Evolutionary conservation across 2,113 vertebrate genomes (phyloP), one percentile per base, ranked within the genome.

Genomic region (Aphelocoma coerulescens): DNA sequence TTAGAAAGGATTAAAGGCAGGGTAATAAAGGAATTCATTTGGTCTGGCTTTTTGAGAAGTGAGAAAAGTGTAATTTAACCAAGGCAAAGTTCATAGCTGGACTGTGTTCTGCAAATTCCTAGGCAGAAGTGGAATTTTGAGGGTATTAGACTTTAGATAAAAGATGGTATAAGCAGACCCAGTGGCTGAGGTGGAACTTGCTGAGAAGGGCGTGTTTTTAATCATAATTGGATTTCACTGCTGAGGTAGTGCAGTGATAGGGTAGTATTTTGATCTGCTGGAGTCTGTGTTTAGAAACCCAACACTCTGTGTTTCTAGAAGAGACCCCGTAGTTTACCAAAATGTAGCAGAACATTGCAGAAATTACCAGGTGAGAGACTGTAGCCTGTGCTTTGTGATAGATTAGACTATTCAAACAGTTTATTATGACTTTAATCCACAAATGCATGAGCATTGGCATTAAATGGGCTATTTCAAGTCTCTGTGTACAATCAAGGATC

Each of bases 381-480:
- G 41, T 30, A 66, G 54, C 67, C 59, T 69, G 39, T 66, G 63
- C 51, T 85, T 82, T 83, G 69, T 32, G 51, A 35, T 77, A 51
- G 66, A 23, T 89, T 63, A 61, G 61, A 20, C 66, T 78, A 68
- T 67, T 92, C 44, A 46, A 83, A 75, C 33, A 21, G 27, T 88
- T 96, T 71, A 43, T 75, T 82, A 20, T 41, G 43, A 46, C 74
- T 95, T 95, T 55, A 93, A 85, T 88, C 49, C 13, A 33, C 77
- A 66, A 88, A 65, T 79, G 71, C n/a, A 14, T 62, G n/a, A 76
- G 26, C 84, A 39, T 10, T 73, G 62, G 28, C 88, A 72, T 88
- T 96, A 88, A 94, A 82, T 83, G 46, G 58, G 58, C 87, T 88
- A 33, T 95, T 95, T 89, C 58, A 67, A 57, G 58, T 89, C 65